Evolutionary conservation across 1,140 invertebrate genomes (phyloP).

Genomic region (Diuraphis noxia): DNA sequence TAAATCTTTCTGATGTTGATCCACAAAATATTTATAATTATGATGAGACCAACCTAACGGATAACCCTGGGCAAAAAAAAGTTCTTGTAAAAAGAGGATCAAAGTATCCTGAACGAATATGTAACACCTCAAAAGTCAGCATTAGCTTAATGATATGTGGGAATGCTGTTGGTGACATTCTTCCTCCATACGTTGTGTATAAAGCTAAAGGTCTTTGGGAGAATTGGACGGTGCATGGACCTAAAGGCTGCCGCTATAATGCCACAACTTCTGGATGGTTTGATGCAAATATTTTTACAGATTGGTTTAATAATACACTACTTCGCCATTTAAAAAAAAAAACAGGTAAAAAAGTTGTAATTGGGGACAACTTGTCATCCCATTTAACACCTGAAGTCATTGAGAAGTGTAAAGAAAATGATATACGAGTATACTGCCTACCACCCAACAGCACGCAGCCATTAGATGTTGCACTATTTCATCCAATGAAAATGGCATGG

Average conservation of each 20-base stretch:
- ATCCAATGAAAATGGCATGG: constrained; percentile 60
- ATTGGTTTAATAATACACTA: constrained; percentile 45
- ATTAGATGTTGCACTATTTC: constrained; percentile 61
- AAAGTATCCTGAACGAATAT: constrained; percentile 54
- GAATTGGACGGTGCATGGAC: constrained; percentile 59
- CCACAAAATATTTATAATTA: background rate
- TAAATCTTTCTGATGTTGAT: background rate
- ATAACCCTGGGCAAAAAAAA: constrained; percentile 52
- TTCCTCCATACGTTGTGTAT: constrained; percentile 60
- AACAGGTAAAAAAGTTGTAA: constrained; percentile 56
- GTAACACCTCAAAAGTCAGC: background rate
- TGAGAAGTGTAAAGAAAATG: constrained; percentile 58
- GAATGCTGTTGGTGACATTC: constrained; percentile 7
- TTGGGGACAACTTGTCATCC: constrained; percentile 54
- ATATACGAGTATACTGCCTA: constrained; percentile 60
- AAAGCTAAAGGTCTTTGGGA: constrained; percentile 59
- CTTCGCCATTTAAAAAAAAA: constrained; percentile 32
- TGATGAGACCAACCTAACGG: background rate
- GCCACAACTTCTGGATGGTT: constrained; percentile 55
- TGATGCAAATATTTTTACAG: constrained; percentile 37
- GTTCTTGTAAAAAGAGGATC: constrained; percentile 51
- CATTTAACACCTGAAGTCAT: constrained; percentile 60
- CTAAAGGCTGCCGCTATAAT: constrained; percentile 57
- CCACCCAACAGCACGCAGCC: constrained; percentile 61
- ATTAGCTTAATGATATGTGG: too few species aligned